Evolutionary conservation across 2,888 invertebrate genomes (phyloP).

Genomic region (Calliphora vomitoria): DNA sequence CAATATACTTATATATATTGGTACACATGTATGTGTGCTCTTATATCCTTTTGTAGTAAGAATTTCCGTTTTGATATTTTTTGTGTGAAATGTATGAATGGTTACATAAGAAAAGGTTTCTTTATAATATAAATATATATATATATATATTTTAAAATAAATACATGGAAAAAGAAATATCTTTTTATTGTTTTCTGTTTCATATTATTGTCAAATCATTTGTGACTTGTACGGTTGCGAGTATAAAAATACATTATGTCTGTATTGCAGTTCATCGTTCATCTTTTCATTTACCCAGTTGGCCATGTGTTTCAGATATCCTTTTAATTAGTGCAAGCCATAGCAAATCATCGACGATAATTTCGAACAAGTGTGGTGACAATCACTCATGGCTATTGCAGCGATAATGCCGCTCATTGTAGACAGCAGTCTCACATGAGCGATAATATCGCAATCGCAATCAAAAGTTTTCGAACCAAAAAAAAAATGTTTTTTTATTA

Average conservation of each 20-base stretch:
- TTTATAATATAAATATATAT: neutral
- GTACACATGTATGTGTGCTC: neutral
- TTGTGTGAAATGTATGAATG: neutral
- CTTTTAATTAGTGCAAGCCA: too few species aligned
- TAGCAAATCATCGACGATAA: too few species aligned
- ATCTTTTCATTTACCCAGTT: neutral
- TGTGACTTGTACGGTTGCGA: conserved; percentile 2
- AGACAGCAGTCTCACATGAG: too few species aligned
- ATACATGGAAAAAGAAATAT: conserved; percentile 17
- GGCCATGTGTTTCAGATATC: too few species aligned
- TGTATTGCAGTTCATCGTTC: neutral
- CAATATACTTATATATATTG: neutral
- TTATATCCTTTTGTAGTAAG: neutral
- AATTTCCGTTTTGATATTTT: conserved; percentile 32
- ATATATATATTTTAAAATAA: conserved; percentile 14
- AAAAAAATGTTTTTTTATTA: too few species aligned
- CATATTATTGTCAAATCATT: conserved; percentile 39
- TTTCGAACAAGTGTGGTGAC: too few species aligned
- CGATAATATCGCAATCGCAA: too few species aligned
- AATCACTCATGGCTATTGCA: too few species aligned
- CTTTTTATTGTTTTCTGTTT: conserved; percentile 37
- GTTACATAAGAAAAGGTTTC: neutral
- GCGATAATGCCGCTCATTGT: too few species aligned
- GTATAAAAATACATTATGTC: neutral
- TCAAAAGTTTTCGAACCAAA: too few species aligned